Evolutionary conservation across 2,113 vertebrate genomes (phyloP).

Genomic region (Empidonax alnorum): DNA sequence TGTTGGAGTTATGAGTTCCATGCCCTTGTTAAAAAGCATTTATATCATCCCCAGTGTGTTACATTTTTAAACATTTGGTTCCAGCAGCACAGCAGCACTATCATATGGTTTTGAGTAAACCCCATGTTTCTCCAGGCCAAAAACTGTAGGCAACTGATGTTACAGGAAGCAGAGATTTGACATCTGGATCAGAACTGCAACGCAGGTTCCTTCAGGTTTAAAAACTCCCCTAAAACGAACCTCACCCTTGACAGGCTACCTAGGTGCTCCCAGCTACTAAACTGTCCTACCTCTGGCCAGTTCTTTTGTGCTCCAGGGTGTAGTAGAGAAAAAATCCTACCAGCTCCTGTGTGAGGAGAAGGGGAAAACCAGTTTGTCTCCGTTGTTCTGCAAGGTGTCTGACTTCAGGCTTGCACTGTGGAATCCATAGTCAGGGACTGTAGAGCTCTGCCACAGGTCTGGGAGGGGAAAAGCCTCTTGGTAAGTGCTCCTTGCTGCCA

Average conservation of each 20-base stretch:
- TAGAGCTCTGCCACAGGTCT: no score
- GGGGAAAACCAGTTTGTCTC: rapidly evolving
- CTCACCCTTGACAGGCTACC: background rate
- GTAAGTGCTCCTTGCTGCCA: no score
- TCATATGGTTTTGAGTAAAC: constrained; percentile 60
- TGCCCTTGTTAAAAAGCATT: background rate
- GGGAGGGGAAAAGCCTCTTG: no score
- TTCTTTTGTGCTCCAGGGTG: background rate
- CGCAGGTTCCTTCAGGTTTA: background rate
- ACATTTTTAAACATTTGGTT: constrained; percentile 19
- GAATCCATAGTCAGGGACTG: background rate
- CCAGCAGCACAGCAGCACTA: constrained; percentile 19
- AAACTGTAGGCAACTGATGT: constrained; percentile 28
- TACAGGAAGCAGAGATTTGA: constrained; percentile 42
- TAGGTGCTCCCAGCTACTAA: background rate
- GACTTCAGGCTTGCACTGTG: rapidly evolving
- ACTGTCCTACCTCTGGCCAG: background rate
- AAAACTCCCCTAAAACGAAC: background rate
- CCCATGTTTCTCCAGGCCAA: constrained; percentile 9
- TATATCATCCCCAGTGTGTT: background rate
- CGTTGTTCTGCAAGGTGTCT: background rate
- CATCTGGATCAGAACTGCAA: constrained; percentile 54
- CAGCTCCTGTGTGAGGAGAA: background rate
- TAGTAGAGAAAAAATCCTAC: background rate
- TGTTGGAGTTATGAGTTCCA: background rate